Conservation (phyloP, 2,797 vertebrate species). For the Crocidura indochinensis region DNA sequence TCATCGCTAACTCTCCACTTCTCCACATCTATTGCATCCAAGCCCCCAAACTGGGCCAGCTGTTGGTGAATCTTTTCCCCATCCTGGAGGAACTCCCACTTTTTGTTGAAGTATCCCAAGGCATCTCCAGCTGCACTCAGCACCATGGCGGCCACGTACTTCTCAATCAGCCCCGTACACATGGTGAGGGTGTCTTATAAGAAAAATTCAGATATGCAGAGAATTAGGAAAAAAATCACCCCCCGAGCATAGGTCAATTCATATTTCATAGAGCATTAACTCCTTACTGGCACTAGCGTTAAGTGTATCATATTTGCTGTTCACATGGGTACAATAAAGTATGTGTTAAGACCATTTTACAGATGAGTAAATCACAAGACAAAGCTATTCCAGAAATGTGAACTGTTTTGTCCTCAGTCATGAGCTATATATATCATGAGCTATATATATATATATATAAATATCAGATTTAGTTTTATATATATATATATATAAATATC, state of each 20-base stretch:
- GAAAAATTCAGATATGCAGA: conserved; percentile 31
- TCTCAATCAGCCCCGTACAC: conserved; percentile 82
- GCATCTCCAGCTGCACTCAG: conserved; percentile 91
- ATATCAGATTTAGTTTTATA: no score
- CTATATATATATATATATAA: no score
- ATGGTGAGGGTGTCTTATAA: conserved; percentile 29
- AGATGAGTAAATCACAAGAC: not conserved
- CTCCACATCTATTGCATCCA: conserved; percentile 86
- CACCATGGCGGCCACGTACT: conserved; percentile 91
- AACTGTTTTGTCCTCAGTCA: not conserved
- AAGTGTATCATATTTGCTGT: not conserved
- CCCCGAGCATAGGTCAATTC: not conserved
- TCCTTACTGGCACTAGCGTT: not conserved
- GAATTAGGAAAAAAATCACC: not conserved
- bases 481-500: no score
- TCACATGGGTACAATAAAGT: not conserved
- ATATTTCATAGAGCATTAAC: not conserved
- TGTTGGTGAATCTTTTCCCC: conserved; percentile 90
- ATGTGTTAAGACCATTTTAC: not conserved
- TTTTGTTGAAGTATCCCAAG: conserved; percentile 87
- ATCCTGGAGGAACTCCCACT: conserved; percentile 89
- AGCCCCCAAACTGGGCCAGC: conserved; percentile 89
- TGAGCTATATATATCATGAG: conserved; percentile 8
- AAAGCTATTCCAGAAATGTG: not conserved
- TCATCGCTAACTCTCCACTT: conserved; percentile 92